Evolutionary conservation across 2,113 vertebrate species (phyloP).

Genomic region (Corythaixoides concolor): DNA sequence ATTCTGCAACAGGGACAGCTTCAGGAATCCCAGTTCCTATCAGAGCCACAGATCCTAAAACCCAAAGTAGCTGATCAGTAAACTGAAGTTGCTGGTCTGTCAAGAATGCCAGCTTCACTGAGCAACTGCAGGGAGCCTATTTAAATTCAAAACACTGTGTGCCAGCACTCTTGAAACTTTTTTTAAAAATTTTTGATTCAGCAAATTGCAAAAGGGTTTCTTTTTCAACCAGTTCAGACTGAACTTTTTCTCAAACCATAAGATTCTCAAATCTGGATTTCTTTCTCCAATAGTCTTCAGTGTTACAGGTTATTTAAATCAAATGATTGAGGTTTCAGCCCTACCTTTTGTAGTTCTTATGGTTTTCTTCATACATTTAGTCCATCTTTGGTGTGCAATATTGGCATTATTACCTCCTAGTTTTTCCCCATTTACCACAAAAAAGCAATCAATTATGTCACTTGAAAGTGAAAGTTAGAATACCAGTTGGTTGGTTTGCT

Average conservation of each 20-base stretch:
- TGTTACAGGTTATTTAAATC: neutral
- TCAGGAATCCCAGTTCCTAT: neutral
- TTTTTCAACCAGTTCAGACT: neutral
- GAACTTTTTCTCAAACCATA: neutral
- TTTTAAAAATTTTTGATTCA: neutral
- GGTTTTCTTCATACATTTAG: neutral
- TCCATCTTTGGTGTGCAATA: neutral
- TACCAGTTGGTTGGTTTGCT: neutral
- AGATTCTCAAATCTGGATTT: neutral
- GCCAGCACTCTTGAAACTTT: neutral
- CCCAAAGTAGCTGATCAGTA: neutral
- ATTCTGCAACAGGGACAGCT: neutral
- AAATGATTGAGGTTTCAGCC: neutral
- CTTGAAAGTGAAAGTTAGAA: neutral
- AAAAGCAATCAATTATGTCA: neutral
- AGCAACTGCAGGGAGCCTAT: conserved; percentile 4
- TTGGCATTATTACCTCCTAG: neutral
- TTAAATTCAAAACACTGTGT: conserved; percentile 8
- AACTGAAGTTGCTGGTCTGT: conserved; percentile 36
- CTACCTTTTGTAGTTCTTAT: neutral
- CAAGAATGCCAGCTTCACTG: conserved; percentile 35
- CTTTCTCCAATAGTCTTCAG: neutral
- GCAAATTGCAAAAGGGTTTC: neutral
- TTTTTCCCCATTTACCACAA: neutral
- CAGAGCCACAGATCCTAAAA: neutral